phyloP scores from a whole-genome alignment of 2,888 invertebrate species.

The Phortica okadai region DNA sequence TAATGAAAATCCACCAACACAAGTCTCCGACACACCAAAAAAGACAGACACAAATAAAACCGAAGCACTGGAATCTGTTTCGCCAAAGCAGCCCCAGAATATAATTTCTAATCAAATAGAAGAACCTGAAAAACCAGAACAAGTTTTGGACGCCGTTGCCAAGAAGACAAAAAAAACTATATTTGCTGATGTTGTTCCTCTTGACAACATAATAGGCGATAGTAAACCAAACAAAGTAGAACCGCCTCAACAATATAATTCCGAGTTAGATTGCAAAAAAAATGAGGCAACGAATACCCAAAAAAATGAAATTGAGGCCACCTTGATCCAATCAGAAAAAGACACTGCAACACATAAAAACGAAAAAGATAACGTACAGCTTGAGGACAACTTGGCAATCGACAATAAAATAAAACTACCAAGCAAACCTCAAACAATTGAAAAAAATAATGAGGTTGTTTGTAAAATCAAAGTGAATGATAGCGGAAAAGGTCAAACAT shows the following conservation, averaged over 20 bases:
- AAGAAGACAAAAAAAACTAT: conserved; percentile 75
- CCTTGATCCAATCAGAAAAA: too few species aligned
- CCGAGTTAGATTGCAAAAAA: too few species aligned
- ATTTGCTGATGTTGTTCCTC: conserved; percentile 61
- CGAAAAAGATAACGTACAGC: too few species aligned
- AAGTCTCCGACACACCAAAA: not conserved
- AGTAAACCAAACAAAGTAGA: too few species aligned
- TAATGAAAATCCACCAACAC: not conserved
- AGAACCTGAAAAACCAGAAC: conserved; percentile 64
- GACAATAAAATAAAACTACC: not conserved
- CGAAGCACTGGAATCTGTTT: conserved; percentile 26
- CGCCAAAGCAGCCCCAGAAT: not conserved
- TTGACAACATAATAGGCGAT: conserved; percentile 36
- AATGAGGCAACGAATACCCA: too few species aligned
- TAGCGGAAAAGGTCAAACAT: too few species aligned
- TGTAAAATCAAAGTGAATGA: too few species aligned
- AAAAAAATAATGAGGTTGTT: not conserved
- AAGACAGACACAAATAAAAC: conserved; percentile 28
- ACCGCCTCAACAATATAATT: too few species aligned
- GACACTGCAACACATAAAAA: too few species aligned
- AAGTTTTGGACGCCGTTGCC: conserved; percentile 72
- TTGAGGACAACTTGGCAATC: too few species aligned
- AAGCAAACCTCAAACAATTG: conserved; percentile 8
- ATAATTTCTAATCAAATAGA: conserved; percentile 33
- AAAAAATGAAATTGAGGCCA: too few species aligned